These are phyloP conservation scores for Tetropium fuscum DNA, from an alignment of 2,888 invertebrate genomes.

Conservation along the genomic window DNA sequence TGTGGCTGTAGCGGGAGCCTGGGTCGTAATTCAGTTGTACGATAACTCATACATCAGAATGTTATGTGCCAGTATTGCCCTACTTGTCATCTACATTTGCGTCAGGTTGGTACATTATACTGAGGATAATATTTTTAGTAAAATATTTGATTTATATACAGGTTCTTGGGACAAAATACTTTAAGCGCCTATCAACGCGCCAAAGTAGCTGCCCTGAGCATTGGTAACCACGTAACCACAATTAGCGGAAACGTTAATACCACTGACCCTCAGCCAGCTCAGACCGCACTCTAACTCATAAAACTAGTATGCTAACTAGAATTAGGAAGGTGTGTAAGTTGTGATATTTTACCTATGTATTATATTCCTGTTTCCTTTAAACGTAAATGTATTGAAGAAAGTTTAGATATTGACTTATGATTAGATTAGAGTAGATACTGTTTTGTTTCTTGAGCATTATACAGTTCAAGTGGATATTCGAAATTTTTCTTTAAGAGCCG, in stretches of 20 bases:
- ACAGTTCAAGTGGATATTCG: no score
- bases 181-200: constrained; percentile 92
- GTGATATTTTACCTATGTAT: constrained; percentile 27
- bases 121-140: no score
- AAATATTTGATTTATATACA: constrained; percentile 62
- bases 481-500: no score
- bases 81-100: constrained; percentile 87
- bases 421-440: no score
- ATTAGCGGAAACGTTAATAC: constrained; percentile 70
- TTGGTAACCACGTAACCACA: constrained; percentile 69
- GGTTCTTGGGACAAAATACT: constrained; percentile 88
- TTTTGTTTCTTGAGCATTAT: neutral
- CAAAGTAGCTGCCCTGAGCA: constrained; percentile 88
- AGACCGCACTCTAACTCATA: constrained; percentile 16
- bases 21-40: constrained; percentile 84
- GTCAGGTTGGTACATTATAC: constrained; percentile 72
- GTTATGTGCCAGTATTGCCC: constrained; percentile 83
- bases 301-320: neutral
- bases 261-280: constrained; percentile 20
- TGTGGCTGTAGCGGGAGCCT: constrained; percentile 80
- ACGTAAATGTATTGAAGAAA: constrained; percentile 5
- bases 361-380: constrained; percentile 11
- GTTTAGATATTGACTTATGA: constrained; percentile 2
- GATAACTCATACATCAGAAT: constrained; percentile 83
- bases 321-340: constrained; percentile 19